phyloP scores from a whole-genome alignment of 2,888 invertebrate genomes.

The Merodon equestris region DNA sequence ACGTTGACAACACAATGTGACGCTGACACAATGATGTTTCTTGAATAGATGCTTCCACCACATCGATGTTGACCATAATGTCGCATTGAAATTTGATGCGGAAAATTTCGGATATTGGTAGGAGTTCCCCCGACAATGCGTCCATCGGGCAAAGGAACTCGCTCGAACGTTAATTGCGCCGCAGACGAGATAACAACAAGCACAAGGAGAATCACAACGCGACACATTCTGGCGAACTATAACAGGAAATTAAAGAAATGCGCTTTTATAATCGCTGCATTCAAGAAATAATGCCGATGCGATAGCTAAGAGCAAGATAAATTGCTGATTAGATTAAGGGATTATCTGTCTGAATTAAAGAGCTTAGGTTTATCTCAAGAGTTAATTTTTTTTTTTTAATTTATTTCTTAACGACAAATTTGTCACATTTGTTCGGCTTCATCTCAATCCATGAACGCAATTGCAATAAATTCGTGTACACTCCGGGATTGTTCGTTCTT shows the following conservation, averaged over 20 bases:
- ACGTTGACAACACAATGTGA: constrained; percentile 72
- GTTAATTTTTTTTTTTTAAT: too few species aligned
- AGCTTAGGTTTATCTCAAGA: too few species aligned
- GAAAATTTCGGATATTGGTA: constrained; percentile 70
- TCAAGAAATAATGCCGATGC: too few species aligned
- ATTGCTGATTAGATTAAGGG: too few species aligned
- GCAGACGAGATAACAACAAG: constrained; percentile 5
- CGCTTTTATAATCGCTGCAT: too few species aligned
- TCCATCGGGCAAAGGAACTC: constrained; percentile 70
- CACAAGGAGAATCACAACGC: constrained; percentile 35
- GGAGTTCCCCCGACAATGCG: constrained; percentile 73
- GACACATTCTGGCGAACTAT: neutral
- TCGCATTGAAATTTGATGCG: constrained; percentile 75
- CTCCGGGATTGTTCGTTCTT: constrained; percentile 63
- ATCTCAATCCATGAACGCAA: constrained; percentile 41
- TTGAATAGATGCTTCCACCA: constrained; percentile 72
- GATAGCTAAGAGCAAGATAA: too few species aligned
- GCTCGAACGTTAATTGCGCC: too few species aligned
- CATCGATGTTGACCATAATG: constrained; percentile 73
- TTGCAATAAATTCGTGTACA: constrained; percentile 67
- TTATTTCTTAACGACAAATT: too few species aligned
- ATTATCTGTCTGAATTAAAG: too few species aligned
- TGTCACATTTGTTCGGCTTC: neutral
- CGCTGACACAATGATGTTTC: constrained; percentile 71
- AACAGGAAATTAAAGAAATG: too few species aligned